These are phyloP conservation scores for Ptychadena robeensis DNA, from an alignment of 2,797 vertebrate species.

Conservation along the genomic window DNA sequence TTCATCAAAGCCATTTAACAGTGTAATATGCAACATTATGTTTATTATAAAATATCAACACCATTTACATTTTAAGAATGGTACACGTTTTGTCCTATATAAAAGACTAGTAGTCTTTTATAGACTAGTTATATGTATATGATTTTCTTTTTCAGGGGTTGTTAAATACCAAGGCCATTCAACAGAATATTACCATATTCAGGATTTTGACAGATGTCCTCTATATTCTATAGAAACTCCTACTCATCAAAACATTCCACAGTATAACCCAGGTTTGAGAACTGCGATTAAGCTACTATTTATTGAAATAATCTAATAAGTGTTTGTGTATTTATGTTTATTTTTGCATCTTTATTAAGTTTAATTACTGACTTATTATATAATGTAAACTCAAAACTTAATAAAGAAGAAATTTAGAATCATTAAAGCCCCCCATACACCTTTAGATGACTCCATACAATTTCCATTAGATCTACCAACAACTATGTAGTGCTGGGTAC, in stretches of 20 bases:
- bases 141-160: slow-evolving; percentile 64
- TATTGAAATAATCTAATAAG: neutral
- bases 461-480: too few species aligned
- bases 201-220: slow-evolving; percentile 65
- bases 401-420: too few species aligned
- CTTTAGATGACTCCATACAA: too few species aligned
- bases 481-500: too few species aligned
- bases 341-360: too few species aligned
- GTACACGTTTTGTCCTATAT: too few species aligned
- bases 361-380: too few species aligned
- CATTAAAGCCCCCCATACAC: too few species aligned
- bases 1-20: too few species aligned
- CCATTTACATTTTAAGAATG: neutral
- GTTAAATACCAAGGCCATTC: slow-evolving; percentile 64
- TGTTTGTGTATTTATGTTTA: neutral
- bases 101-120: too few species aligned
- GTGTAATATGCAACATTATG: too few species aligned
- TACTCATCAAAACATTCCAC: slow-evolving; percentile 66
- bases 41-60: neutral
- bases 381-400: too few species aligned
- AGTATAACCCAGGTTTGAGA: slow-evolving; percentile 66
- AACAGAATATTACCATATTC: slow-evolving; percentile 63
- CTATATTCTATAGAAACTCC: slow-evolving; percentile 68
- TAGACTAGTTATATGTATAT: neutral
- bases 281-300: neutral